These are phyloP conservation scores for Rhynchophorus ferrugineus DNA, from an alignment of 1,140 invertebrate genomes.

Conservation along the genomic window DNA sequence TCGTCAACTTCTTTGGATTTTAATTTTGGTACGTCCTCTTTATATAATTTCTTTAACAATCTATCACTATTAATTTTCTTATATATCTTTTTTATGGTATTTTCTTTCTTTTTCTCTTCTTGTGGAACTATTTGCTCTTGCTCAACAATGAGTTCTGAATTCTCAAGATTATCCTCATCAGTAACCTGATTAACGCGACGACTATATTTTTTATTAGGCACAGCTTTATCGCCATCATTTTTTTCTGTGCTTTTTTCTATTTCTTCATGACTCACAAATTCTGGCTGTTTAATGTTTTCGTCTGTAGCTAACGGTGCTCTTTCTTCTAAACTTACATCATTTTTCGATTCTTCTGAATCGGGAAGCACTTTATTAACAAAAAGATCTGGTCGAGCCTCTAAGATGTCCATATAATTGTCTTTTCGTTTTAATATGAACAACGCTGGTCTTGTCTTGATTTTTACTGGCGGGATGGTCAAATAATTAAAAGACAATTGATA, in stretches of 20 bases:
- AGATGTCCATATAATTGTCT: constrained; percentile 33
- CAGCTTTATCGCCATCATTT: background rate
- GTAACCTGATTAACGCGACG: too few species aligned
- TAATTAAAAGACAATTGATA: constrained; percentile 74
- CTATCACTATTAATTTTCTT: too few species aligned
- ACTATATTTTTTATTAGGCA: background rate
- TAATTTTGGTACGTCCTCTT: background rate
- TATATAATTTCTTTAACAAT: background rate
- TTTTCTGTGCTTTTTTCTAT: background rate
- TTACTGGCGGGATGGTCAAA: constrained; percentile 65
- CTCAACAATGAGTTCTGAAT: too few species aligned
- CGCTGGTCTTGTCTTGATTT: constrained; percentile 70
- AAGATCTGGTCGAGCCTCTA: constrained; percentile 19
- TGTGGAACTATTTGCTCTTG: too few species aligned
- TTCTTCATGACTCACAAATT: background rate
- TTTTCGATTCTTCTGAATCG: constrained; percentile 7
- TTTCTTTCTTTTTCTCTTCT: constrained; percentile 1
- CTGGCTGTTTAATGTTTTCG: background rate
- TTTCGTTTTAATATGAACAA: constrained; percentile 67
- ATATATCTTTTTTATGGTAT: too few species aligned
- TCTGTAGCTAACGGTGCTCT: background rate
- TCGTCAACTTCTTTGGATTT: background rate
- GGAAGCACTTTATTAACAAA: constrained; percentile 11
- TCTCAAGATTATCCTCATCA: too few species aligned
- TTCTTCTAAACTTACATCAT: background rate